A percentile compares a stretch with the other conserved stretches of the same genome.
These are phyloP conservation scores for Paracanthobrama guichenoti DNA, from an alignment of 2,113 vertebrate genomes.

Conservation along the genomic window DNA sequence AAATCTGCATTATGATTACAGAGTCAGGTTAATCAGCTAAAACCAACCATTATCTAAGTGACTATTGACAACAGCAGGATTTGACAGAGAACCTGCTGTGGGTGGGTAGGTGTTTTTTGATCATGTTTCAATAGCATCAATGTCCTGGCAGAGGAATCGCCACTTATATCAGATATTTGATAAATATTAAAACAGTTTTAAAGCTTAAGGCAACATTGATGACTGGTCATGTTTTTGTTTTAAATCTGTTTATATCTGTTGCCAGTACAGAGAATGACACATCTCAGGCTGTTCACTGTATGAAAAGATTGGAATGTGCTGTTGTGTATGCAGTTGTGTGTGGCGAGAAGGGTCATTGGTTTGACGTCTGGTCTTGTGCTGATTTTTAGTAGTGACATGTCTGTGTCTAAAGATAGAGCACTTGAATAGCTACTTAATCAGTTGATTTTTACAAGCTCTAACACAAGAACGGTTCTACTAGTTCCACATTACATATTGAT, in stretches of 20 bases:
- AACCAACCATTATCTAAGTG: background rate
- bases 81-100: background rate
- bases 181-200: background rate
- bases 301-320: background rate
- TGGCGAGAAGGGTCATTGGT: background rate
- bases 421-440: background rate
- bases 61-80: background rate
- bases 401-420: slow-evolving; percentile 7
- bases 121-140: background rate
- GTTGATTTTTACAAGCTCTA: background rate
- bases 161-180: background rate
- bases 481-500: background rate
- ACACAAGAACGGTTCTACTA: background rate
- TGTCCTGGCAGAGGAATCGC: background rate
- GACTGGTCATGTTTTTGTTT: background rate
- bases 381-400: slow-evolving; percentile 8
- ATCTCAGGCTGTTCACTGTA: background rate
- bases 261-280: background rate
- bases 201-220: background rate
- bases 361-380: background rate
- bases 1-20: background rate
- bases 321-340: slow-evolving; percentile 3
- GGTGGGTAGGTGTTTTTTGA: background rate
- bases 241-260: background rate
- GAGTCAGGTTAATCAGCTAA: background rate